A percentile compares a stretch with the other conserved stretches of the same genome.
Evolutionary conservation across 2,888 invertebrate genomes (phyloP).

Genomic region (Nemotelus pantherinus): DNA sequence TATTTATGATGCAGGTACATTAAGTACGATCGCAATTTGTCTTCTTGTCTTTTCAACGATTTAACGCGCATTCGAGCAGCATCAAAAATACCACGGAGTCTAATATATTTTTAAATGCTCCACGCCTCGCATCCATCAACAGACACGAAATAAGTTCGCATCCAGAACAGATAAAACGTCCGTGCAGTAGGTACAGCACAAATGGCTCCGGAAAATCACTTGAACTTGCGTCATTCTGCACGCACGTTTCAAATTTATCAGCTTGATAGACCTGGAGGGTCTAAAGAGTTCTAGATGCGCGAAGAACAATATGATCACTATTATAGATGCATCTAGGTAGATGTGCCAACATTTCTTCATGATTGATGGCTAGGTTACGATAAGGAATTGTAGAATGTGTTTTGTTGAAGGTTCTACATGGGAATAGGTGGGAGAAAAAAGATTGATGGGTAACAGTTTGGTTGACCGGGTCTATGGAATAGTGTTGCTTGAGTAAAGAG

Average conservation of each 20-base stretch:
- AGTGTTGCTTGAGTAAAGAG: too few relatives aligned
- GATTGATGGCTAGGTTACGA: conserved; percentile 17
- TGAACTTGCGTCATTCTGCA: neutral
- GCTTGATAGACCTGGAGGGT: neutral
- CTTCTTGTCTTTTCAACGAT: conserved; percentile 12
- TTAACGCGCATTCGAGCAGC: conserved; percentile 6
- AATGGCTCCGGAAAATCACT: neutral
- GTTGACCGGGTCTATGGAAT: too few relatives aligned
- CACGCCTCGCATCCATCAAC: conserved; percentile 21
- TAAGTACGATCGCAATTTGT: neutral
- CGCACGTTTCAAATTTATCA: conserved; percentile 28
- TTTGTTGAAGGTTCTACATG: conserved; percentile 18
- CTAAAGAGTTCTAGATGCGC: neutral
- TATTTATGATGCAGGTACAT: too few relatives aligned
- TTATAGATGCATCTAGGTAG: neutral
- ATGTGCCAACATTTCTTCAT: neutral
- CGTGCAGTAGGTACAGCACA: neutral
- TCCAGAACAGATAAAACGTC: neutral
- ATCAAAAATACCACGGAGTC: neutral
- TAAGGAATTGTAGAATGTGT: conserved; percentile 8
- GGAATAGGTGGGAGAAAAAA: neutral
- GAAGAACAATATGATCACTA: neutral
- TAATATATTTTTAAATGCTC: conserved; percentile 24
- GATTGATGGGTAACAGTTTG: neutral
- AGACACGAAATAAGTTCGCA: conserved; percentile 4